Base-by-base conservation (phyloP, 2,888 invertebrate genomes). In the Strigamia transsilvanica region DNA sequence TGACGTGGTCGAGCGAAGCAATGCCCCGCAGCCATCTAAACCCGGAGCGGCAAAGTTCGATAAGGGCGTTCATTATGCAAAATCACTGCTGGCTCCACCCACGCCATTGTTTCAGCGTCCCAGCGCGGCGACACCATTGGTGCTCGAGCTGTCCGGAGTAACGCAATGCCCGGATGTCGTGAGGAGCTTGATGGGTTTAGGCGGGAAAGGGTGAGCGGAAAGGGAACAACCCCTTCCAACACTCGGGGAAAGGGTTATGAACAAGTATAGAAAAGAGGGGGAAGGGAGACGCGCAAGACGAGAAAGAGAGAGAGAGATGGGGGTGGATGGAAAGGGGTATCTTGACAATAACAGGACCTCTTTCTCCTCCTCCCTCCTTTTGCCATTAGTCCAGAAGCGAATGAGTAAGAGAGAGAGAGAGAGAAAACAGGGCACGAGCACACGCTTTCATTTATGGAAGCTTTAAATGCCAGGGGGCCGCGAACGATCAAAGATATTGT, bases 201-300 rank as follows among this genome's bases (percentile, higher is more conserved):
- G 66, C 27, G 23, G 66, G 32, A 32, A 66, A 32, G 66, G 66
- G 66, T 27, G 32, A 66, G 32, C 10, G 15, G 13, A 66, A 27
- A 23, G 66, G 66, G 66, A 66, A 66, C 66, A 66, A 66, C 80
- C 80, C 46, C 46, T 80, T 46, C 21, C 80, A 32, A 51, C 46
- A 41, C 42, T 79, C 42, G 41, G 80, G 80, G 80, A 80, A 80
- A 80, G 80, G 80, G 80, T 80, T 80, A 46, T 42, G 46, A 79
- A 79, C 23, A 27, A 79, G 27, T 21, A 41, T 15, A 41, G 79
- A 38, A 41, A 79, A 41, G 51, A 51, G 32, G 51, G 32, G 18
- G 51, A 51, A 51, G 51, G 51, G 51, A 18, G 51, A 18, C 18
- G 51, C 18, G n/a, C 51, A 51, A 51, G 51, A 51, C 51, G 51